phyloP scores from a whole-genome alignment of 2,888 invertebrate genomes.

The Drosophila atroscutellata region DNA sequence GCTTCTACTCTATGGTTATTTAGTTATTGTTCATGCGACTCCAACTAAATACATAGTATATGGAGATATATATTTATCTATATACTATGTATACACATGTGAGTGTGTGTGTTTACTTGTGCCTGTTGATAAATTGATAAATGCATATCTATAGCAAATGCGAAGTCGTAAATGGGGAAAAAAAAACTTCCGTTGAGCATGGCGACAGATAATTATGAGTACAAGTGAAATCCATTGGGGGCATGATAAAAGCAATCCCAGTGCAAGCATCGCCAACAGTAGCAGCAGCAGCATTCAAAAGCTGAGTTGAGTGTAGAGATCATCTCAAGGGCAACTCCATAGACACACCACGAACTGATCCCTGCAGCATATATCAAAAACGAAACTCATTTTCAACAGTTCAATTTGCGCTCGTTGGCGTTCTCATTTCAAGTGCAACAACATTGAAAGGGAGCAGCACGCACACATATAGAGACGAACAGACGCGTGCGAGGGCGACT shows the following conservation, averaged over 20 bases:
- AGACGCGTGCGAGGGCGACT: conserved; percentile 57
- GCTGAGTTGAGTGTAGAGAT: conserved; percentile 34
- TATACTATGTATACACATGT: not conserved
- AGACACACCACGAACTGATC: conserved; percentile 4
- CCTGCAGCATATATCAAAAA: conserved; percentile 20
- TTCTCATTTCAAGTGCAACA: conserved; percentile 44
- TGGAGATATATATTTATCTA: not conserved
- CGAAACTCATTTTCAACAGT: conserved; percentile 49
- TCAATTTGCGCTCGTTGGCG: conserved; percentile 51
- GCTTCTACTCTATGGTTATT: conserved; percentile 10
- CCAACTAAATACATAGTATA: conserved; percentile 1
- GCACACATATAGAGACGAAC: conserved; percentile 23
- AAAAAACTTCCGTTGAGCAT: conserved; percentile 66
- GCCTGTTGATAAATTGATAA: conserved; percentile 56
- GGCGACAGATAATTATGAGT: conserved; percentile 63
- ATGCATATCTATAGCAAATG: conserved; percentile 29
- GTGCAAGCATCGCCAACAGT: not conserved
- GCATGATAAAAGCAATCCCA: conserved; percentile 32
- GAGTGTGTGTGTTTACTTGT: conserved; percentile 19
- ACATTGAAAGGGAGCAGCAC: conserved; percentile 15
- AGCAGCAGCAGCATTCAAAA: conserved; percentile 17
- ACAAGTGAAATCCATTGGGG: conserved; percentile 21
- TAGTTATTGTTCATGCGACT: conserved; percentile 18
- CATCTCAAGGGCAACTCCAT: conserved; percentile 56
- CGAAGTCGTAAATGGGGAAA: conserved; percentile 31